Base-by-base conservation (phyloP, 2,797 vertebrate genomes). In the Hirundo rustica region DNA sequence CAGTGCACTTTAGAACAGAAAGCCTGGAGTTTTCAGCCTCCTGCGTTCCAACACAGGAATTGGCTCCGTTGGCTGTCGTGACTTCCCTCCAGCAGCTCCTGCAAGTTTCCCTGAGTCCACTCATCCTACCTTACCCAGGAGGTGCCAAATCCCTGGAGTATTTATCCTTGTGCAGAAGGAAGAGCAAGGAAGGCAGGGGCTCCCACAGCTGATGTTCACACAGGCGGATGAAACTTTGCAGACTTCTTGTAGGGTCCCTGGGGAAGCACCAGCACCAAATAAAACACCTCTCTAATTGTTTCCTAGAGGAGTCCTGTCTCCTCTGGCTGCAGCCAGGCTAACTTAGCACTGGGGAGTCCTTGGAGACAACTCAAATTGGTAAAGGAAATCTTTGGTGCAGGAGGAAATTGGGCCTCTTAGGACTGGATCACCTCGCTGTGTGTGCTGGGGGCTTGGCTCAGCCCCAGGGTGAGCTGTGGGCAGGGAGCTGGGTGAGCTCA, bases 381-480 rank as follows among this genome's bases (percentile, higher is more conserved):
- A 16, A 60, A 47, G 57, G 65, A 58, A n/a, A 16, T 19, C 38
- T 61, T 53, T 4, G 7, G 29, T 61, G 53, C 10, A 8, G 65
- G 55, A 58, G 21, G 40, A 58, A 71, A 26, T 32, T 18, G 30
- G 27, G 50, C 30, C 45, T n/a, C 62, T 40, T 19, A 30, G 44
- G 57, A 17, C 26, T 32, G 44, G 47, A 9, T 58, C 8, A 0
- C 44, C 36, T 78, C 0, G 0, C 17, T n/a, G 15, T 25, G 51
- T 62, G 51, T 66, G 70, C 65, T 1, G 0, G 32, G 81, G 58
- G 30, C 50, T 76, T 14, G 16, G 53, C 53, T 86, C 60, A 19
- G 47, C 32, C 22, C 42, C 34, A 54, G 32, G 29, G 17, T 14
- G 50, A 7, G 22, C 58, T 64, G 22, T 40, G n/a, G 14, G 40